phyloP scores from a whole-genome alignment of 30 jellyfish, hydroid and myxozoan genomes.

The Hydractinia echinata region DNA sequence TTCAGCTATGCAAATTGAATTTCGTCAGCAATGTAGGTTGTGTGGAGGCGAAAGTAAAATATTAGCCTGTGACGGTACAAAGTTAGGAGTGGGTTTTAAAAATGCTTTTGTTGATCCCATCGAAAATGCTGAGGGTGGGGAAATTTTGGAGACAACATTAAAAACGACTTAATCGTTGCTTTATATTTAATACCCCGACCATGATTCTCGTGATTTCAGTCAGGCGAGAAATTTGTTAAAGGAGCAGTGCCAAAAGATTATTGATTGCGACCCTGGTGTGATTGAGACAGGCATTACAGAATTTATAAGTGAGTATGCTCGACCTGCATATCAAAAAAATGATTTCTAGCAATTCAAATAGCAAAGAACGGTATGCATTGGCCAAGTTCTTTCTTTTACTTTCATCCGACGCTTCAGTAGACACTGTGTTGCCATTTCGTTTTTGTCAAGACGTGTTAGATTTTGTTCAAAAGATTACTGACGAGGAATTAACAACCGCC shows the following conservation, averaged over 20 bases:
- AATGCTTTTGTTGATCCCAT: slow-evolving; percentile 8
- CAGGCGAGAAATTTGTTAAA: no score
- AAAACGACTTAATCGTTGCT: slow-evolving; percentile 2
- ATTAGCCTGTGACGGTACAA: slow-evolving; percentile 15
- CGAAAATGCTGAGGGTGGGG: slow-evolving; percentile 9
- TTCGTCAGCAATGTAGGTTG: slow-evolving; percentile 8
- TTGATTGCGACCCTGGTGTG: no score
- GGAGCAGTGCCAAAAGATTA: no score
- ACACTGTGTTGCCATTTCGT: slow-evolving; percentile 14
- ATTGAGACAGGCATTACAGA: no score
- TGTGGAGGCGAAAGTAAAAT: neutral
- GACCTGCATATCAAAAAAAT: no score
- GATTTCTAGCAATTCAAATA: no score
- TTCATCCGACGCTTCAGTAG: slow-evolving; percentile 2
- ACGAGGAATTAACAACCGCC: no score
- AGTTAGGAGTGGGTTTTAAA: slow-evolving; percentile 9
- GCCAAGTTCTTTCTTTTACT: neutral
- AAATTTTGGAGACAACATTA: slow-evolving; percentile 3
- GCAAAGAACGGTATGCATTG: neutral
- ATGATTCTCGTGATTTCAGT: no score
- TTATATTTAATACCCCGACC: neutral
- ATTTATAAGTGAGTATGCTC: no score
- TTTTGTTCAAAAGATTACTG: no score
- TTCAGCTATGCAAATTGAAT: slow-evolving; percentile 13
- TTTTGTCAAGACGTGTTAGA: neutral